Evolutionary conservation across 2,113 vertebrate genomes (phyloP).

Genomic region (Rhabdornis inornatus): DNA sequence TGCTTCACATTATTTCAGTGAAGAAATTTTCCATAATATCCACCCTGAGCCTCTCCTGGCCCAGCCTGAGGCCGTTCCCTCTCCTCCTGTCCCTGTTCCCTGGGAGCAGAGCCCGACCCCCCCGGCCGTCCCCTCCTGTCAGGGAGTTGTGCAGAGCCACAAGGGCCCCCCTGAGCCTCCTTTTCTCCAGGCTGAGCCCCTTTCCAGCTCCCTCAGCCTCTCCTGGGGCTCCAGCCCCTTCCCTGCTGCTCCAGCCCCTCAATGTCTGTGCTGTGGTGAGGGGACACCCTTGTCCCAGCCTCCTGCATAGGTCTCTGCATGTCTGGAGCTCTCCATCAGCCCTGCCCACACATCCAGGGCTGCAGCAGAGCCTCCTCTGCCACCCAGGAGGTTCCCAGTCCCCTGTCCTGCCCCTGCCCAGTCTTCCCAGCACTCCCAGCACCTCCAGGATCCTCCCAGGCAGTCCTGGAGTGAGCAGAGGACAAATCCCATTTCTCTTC

Average conservation of each 20-base stretch:
- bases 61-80: background rate
- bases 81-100: background rate
- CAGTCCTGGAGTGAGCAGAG: background rate
- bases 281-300: background rate
- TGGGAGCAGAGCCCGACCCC: background rate
- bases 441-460: background rate
- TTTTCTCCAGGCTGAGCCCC: background rate
- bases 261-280: accelerated
- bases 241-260: background rate
- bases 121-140: background rate
- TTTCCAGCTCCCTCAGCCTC: background rate
- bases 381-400: background rate
- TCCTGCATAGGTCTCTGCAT: no score
- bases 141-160: background rate
- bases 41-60: accelerated
- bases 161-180: background rate
- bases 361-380: background rate
- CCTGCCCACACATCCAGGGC: accelerated
- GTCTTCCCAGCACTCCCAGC: no score
- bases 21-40: background rate
- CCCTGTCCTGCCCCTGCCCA: background rate
- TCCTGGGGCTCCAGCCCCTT: background rate
- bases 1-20: no score
- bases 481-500: background rate
- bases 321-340: background rate